A percentile compares a stretch with the other conserved stretches of the same genome.
phyloP scores from a whole-genome alignment of 1,140 invertebrate genomes.

The Bicyclus anynana region DNA sequence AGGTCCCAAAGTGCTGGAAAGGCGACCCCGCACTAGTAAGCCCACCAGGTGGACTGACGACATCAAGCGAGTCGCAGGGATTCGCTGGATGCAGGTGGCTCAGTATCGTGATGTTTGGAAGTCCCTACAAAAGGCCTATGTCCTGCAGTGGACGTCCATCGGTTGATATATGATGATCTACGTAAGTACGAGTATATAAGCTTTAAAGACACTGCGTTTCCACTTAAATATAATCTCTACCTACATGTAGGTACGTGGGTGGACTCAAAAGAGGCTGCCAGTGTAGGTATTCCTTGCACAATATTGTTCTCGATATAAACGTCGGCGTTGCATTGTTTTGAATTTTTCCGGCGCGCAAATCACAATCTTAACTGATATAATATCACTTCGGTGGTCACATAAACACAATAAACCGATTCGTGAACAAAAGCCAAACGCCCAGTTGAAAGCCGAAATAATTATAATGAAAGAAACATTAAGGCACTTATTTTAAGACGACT shows the following conservation, averaged over 20 bases:
- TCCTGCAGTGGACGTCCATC: too few relatives aligned
- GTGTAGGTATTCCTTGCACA: slow-evolving; percentile 53
- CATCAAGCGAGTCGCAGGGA: too few relatives aligned
- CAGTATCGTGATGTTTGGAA: too few relatives aligned
- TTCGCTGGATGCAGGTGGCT: too few relatives aligned
- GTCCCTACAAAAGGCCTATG: too few relatives aligned
- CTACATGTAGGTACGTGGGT: slow-evolving; percentile 24
- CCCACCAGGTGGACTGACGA: too few relatives aligned
- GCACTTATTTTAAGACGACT: slow-evolving; percentile 19
- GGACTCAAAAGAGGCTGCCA: slow-evolving; percentile 29
- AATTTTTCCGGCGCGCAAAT: slow-evolving; percentile 54
- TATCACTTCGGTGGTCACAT: slow-evolving; percentile 60
- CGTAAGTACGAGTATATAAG: too few relatives aligned
- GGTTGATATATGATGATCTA: too few relatives aligned
- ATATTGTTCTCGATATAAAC: slow-evolving; percentile 55
- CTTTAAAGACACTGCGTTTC: neutral
- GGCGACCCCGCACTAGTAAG: too few relatives aligned
- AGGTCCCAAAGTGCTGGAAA: too few relatives aligned
- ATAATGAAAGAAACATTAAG: slow-evolving; percentile 34
- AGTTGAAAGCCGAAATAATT: slow-evolving; percentile 62
- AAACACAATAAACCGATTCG: slow-evolving; percentile 53
- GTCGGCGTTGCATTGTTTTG: slow-evolving; percentile 63
- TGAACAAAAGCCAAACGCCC: slow-evolving; percentile 65
- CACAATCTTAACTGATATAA: slow-evolving; percentile 66
- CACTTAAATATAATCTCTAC: slow-evolving; percentile 25